A percentile compares a stretch with the other conserved stretches of the same genome.
phyloP scores from a whole-genome alignment of 2,113 vertebrate genomes.

The Pleuronectes platessa region DNA sequence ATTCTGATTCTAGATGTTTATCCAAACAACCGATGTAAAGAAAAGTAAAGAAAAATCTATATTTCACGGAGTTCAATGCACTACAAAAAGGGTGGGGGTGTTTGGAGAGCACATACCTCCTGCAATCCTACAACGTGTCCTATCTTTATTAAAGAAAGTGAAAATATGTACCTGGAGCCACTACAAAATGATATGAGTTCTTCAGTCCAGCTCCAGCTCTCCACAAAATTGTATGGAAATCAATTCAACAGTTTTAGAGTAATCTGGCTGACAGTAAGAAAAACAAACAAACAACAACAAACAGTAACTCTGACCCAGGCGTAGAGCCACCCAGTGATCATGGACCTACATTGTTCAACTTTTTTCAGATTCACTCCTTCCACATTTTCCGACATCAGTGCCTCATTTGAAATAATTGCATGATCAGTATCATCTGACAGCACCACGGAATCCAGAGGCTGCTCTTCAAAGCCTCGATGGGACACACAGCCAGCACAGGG shows the following conservation, averaged over 20 bases:
- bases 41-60: neutral
- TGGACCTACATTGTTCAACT: neutral
- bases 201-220: too few relatives aligned
- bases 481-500: conserved; percentile 22
- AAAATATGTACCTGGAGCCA: too few relatives aligned
- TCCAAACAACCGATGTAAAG: neutral
- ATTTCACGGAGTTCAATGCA: too few relatives aligned
- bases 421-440: neutral
- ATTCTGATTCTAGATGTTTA: neutral
- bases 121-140: too few relatives aligned
- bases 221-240: too few relatives aligned
- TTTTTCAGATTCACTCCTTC: neutral
- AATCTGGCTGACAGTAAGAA: too few relatives aligned
- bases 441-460: neutral
- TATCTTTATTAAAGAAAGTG: too few relatives aligned
- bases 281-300: too few relatives aligned
- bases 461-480: neutral
- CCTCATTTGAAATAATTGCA: neutral
- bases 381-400: neutral
- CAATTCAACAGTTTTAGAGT: too few relatives aligned
- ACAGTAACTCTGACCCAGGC: neutral
- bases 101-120: too few relatives aligned
- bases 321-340: neutral
- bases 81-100: too few relatives aligned
- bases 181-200: too few relatives aligned